A percentile compares a stretch with the other conserved stretches of the same genome.
Evolutionary conservation across 2,888 invertebrate genomes (phyloP).

Genomic region (Scaptomyza cyrtandrae): DNA sequence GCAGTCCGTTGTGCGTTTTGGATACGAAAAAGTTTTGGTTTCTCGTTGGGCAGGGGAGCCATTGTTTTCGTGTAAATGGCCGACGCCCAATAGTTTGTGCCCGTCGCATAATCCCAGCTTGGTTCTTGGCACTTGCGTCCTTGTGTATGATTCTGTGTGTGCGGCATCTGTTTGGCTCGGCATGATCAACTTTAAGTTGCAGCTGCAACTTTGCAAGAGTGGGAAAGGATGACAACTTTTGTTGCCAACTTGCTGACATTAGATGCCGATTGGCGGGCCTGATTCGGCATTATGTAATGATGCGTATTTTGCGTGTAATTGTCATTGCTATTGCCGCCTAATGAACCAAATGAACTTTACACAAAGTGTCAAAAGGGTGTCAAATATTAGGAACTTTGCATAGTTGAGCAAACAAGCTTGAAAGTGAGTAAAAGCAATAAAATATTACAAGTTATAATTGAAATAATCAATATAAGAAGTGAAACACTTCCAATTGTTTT

Average conservation of each 20-base stretch:
- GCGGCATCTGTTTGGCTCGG: conserved; percentile 61
- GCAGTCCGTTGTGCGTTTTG: conserved; percentile 29
- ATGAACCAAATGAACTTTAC: conserved; percentile 61
- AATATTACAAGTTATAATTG: too few species aligned
- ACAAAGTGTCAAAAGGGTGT: conserved; percentile 31
- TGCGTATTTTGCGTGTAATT: conserved; percentile 77
- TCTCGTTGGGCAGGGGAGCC: conserved; percentile 36
- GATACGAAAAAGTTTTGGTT: conserved; percentile 36
- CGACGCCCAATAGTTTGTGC: conserved; percentile 54
- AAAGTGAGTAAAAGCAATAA: not conserved
- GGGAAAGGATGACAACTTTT: conserved; percentile 45
- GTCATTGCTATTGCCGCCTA: conserved; percentile 52
- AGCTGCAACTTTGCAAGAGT: conserved; percentile 43
- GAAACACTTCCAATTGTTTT: too few species aligned
- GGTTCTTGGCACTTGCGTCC: conserved; percentile 41
- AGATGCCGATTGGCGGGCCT: conserved; percentile 40
- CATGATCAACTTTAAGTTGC: conserved; percentile 47
- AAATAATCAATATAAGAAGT: too few species aligned
- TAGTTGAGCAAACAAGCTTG: not conserved
- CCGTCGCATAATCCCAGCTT: conserved; percentile 38
- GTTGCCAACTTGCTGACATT: conserved; percentile 55
- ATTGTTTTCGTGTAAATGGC: conserved; percentile 76
- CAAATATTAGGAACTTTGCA: conserved; percentile 4
- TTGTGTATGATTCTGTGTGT: conserved; percentile 35
- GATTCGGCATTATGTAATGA: conserved; percentile 58